A percentile compares a stretch with the other conserved stretches of the same genome.
Conservation (phyloP, 2,888 invertebrate genomes). For the Hedya salicella region DNA sequence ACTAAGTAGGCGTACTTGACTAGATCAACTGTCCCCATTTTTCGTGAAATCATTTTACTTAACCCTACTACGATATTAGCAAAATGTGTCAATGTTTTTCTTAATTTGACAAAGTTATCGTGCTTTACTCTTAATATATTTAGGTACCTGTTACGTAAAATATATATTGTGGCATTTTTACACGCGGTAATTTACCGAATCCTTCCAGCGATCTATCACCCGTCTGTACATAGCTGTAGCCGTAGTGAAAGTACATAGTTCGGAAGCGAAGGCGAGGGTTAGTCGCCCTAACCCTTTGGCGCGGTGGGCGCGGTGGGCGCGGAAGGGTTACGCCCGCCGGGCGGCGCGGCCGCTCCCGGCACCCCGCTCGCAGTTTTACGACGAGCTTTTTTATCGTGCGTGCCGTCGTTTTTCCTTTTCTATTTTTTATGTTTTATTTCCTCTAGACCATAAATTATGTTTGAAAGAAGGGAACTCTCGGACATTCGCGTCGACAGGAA, state of each 20-base stretch:
- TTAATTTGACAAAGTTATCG: background rate
- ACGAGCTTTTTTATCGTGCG: conserved; percentile 85
- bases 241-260: conserved; percentile 53
- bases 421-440: conserved; percentile 86
- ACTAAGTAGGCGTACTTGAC: background rate
- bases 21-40: background rate
- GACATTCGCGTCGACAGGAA: conserved; percentile 81
- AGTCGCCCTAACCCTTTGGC: conserved; percentile 81
- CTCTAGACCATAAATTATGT: conserved; percentile 86
- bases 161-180: conserved; percentile 15
- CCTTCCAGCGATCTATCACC: conserved; percentile 29
- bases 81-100: background rate
- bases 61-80: background rate
- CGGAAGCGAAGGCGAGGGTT: conserved; percentile 63
- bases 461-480: conserved; percentile 85
- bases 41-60: background rate
- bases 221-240: conserved; percentile 32
- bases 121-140: background rate
- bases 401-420: conserved; percentile 85
- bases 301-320: conserved; percentile 66
- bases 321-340: conserved; percentile 81
- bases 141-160: too few relatives aligned
- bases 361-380: conserved; percentile 77
- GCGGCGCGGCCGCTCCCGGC: conserved; percentile 58
- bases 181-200: conserved; percentile 25